Percentiles rank a stretch among this genome's conserved stretches.
phyloP scores from a whole-genome alignment of 2,113 vertebrate genomes.

The Amazona vittata region DNA sequence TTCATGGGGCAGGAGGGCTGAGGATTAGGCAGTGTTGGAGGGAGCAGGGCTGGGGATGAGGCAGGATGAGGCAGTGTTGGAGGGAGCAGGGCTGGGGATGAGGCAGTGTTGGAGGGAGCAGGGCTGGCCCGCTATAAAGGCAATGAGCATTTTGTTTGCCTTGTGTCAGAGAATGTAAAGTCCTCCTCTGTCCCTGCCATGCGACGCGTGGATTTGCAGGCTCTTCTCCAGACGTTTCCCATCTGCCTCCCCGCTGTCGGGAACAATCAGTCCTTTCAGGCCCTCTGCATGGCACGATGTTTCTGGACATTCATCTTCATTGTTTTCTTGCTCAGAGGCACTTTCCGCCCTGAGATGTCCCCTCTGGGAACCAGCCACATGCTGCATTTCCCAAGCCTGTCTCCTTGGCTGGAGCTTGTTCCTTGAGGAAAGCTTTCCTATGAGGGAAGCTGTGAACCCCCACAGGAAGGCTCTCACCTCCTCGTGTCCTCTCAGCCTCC shows the following conservation, averaged over 20 bases:
- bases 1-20: background rate
- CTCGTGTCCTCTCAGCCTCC: background rate
- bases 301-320: background rate
- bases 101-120: background rate
- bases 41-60: background rate
- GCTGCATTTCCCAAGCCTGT: background rate
- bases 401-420: background rate
- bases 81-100: background rate
- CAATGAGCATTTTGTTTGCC: background rate
- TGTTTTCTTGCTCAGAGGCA: background rate
- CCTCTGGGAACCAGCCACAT: background rate
- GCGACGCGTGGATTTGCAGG: fast-evolving
- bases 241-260: background rate
- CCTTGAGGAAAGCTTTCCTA: background rate
- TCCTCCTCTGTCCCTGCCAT: background rate
- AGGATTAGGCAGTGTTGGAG: background rate
- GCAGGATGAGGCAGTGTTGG: background rate
- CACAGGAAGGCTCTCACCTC: background rate
- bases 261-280: background rate
- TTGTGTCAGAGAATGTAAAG: background rate
- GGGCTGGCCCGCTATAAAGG: too few species aligned
- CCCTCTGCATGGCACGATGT: background rate
- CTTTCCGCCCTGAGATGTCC: background rate
- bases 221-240: background rate
- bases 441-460: background rate